phyloP scores from a whole-genome alignment of 53 echinoderm and acorn worm species.

The Arbacia lixula region DNA sequence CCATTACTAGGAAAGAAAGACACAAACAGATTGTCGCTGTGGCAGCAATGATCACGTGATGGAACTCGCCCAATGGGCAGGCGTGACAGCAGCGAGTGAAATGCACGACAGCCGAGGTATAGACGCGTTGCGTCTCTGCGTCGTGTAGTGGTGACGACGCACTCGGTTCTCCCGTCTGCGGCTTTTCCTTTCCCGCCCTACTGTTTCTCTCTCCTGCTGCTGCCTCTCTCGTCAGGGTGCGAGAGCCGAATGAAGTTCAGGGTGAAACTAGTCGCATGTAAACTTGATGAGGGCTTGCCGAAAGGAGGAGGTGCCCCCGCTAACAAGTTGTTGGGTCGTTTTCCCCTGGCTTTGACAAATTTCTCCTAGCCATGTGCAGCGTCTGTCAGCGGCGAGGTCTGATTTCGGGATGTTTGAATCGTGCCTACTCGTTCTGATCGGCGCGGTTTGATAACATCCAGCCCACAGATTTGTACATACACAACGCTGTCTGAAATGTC shows the following conservation, averaged over 20 bases:
- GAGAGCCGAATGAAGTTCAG: not conserved
- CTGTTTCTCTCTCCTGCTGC: not conserved
- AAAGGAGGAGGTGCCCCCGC: conserved; percentile 21
- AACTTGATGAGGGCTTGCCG: conserved; percentile 40
- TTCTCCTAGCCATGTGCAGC: conserved; percentile 21
- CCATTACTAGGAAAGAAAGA: conserved; percentile 48
- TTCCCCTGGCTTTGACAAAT: conserved; percentile 12
- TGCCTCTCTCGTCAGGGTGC: conserved; percentile 1
- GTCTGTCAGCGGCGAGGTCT: conserved; percentile 13
- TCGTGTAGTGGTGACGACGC: conserved; percentile 27
- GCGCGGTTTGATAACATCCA: conserved; percentile 6
- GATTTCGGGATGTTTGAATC: conserved; percentile 18
- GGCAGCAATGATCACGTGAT: conserved; percentile 49
- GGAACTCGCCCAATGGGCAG: conserved; percentile 19
- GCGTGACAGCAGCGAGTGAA: conserved; percentile 4
- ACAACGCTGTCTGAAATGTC: no score
- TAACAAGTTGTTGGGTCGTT: conserved; percentile 23
- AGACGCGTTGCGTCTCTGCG: conserved; percentile 52
- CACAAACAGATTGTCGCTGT: conserved; percentile 48
- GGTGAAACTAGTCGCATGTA: not conserved
- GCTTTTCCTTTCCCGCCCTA: not conserved
- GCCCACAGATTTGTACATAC: no score
- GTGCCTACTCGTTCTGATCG: conserved; percentile 1
- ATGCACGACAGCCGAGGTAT: conserved; percentile 10
- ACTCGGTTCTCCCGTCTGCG: conserved; percentile 2